Conservation (phyloP, 2,113 vertebrate species). For the Morone chrysops region DNA sequence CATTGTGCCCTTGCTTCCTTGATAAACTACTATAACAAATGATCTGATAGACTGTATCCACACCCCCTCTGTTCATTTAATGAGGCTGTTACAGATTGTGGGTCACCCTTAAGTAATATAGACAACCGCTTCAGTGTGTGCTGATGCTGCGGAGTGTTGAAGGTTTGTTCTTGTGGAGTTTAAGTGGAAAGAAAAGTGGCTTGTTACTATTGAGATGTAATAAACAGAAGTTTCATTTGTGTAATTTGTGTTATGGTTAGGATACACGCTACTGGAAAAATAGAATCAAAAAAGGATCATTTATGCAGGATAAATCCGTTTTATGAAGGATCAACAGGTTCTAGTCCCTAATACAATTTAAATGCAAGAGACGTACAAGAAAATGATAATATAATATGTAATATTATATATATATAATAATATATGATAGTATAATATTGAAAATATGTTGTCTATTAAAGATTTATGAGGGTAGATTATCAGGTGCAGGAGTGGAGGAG, state of each 20-base stretch:
- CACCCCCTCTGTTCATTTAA: slow-evolving; percentile 7
- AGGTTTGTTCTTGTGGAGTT: not conserved
- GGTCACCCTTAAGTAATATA: not conserved
- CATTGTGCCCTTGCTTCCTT: slow-evolving; percentile 17
- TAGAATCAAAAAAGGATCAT: no score
- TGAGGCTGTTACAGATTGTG: not conserved
- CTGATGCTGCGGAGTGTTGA: not conserved
- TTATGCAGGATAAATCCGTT: no score
- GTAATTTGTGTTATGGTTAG: not conserved
- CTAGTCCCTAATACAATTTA: not conserved
- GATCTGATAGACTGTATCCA: not conserved
- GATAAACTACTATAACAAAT: not conserved
- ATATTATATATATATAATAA: no score
- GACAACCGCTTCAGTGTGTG: not conserved
- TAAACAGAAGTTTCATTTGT: not conserved
- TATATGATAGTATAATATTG: not conserved
- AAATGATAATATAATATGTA: no score
- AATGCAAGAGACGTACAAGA: not conserved
- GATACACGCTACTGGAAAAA: not conserved
- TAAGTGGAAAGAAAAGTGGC: not conserved
- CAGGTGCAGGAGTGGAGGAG: slow-evolving; percentile 1
- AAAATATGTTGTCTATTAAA: not conserved
- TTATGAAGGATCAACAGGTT: not conserved
- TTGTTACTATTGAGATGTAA: not conserved
- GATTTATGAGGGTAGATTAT: not conserved